Evolutionary conservation across 2,113 vertebrate genomes (phyloP).

Genomic region (Brachypteracias leptosomus): DNA sequence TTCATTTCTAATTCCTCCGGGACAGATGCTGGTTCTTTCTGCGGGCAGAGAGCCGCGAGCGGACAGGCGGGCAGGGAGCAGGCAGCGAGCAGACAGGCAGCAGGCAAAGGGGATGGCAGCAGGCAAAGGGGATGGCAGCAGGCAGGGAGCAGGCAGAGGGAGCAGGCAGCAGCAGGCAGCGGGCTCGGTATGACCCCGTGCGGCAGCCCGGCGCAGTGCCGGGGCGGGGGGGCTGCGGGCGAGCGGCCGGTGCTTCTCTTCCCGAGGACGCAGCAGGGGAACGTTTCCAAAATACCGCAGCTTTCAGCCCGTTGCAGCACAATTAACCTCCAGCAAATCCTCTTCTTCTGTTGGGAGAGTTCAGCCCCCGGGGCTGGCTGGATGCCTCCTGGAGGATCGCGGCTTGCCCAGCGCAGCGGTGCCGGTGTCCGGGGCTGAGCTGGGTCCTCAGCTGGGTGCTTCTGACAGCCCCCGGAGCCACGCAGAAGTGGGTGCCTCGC

Average conservation of each 20-base stretch:
- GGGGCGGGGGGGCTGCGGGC: neutral
- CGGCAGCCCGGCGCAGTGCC: slow-evolving; percentile 21
- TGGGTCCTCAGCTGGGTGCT: too few relatives aligned
- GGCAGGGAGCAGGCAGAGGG: too few relatives aligned
- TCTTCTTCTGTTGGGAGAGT: rapidly evolving
- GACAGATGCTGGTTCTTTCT: too few relatives aligned
- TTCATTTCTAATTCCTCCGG: rapidly evolving
- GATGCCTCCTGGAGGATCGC: rapidly evolving
- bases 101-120: too few relatives aligned
- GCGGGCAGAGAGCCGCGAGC: too few relatives aligned
- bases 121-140: too few relatives aligned
- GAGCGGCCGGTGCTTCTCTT: too few relatives aligned
- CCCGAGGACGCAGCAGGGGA: neutral
- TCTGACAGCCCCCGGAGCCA: rapidly evolving
- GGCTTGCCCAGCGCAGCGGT: rapidly evolving
- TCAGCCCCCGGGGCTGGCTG: rapidly evolving
- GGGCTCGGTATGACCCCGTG: slow-evolving; percentile 40
- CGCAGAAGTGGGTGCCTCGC: too few relatives aligned
- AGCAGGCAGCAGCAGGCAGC: too few relatives aligned
- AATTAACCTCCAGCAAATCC: rapidly evolving
- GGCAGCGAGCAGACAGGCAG: too few relatives aligned
- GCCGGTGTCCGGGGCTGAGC: rapidly evolving
- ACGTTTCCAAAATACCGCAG: rapidly evolving
- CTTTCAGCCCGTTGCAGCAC: neutral
- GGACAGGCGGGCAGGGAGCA: neutral